phyloP scores from a whole-genome alignment of 1,140 invertebrate species.

The Mercenaria mercenaria region DNA sequence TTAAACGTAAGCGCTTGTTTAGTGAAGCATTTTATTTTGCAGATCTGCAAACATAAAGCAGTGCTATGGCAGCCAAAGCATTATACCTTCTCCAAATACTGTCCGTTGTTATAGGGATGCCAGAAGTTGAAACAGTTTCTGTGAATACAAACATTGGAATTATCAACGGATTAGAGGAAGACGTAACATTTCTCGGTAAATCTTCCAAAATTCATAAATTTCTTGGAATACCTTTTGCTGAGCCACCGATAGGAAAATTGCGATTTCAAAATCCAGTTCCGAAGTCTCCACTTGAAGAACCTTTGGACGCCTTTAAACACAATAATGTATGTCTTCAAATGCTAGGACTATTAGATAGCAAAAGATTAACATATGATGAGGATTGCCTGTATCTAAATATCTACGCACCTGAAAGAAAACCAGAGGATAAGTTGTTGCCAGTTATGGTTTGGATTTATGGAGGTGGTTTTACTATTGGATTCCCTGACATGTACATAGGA shows the following conservation, averaged over 20 bases:
- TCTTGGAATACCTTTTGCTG: conserved; percentile 11
- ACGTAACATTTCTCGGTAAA: conserved; percentile 88
- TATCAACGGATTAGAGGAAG: conserved; percentile 80
- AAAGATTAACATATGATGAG: conserved; percentile 87
- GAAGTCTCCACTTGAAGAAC: neutral
- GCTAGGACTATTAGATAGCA: neutral
- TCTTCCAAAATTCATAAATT: neutral
- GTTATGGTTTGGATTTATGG: conserved; percentile 98
- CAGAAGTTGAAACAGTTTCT: no score
- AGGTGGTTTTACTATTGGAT: conserved; percentile 95
- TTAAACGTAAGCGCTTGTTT: no score
- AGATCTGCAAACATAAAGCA: no score
- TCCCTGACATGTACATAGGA: conserved; percentile 97
- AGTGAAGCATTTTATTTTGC: no score
- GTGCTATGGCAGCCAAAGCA: no score
- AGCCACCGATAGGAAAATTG: neutral
- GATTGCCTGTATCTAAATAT: conserved; percentile 98
- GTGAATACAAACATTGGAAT: conserved; percentile 61
- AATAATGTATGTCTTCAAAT: neutral
- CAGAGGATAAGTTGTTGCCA: conserved; percentile 87
- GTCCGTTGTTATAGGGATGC: no score
- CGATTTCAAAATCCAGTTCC: conserved; percentile 23
- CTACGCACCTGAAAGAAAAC: conserved; percentile 89
- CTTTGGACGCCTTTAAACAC: neutral
- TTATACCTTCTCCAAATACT: no score